A percentile compares a stretch with the other conserved stretches of the same genome.
Evolutionary conservation across 1,140 invertebrate genomes (phyloP).

Genomic region (Mercenaria mercenaria): DNA sequence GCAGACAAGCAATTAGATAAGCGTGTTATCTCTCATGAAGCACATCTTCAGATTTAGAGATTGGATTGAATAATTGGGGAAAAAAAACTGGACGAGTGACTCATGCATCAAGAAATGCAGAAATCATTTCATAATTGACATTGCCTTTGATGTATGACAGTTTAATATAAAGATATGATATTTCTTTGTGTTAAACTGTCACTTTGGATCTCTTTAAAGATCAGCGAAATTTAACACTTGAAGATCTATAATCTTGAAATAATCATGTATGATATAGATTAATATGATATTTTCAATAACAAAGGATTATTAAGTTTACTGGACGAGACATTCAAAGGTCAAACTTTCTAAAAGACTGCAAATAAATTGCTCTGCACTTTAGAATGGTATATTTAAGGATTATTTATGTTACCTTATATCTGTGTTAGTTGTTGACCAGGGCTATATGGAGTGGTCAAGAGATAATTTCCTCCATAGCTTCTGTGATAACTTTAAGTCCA

Average conservation of each 20-base stretch:
- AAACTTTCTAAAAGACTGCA: neutral
- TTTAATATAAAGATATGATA: neutral
- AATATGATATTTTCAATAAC: conserved; percentile 13
- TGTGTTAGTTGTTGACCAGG: neutral
- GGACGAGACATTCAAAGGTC: neutral
- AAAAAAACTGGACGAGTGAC: too few species aligned
- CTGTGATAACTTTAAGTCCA: neutral
- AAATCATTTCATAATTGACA: too few species aligned
- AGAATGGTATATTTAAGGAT: conserved; percentile 2
- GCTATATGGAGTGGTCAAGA: conserved; percentile 2
- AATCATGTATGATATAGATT: conserved; percentile 24
- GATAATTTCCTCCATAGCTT: neutral
- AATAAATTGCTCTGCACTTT: conserved; percentile 26
- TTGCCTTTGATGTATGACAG: conserved; percentile 16
- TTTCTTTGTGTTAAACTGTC: neutral
- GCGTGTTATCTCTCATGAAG: too few species aligned
- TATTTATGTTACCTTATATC: conserved; percentile 24
- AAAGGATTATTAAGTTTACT: conserved; percentile 17
- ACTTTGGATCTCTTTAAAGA: neutral
- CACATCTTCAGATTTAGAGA: neutral
- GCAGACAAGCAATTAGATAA: neutral
- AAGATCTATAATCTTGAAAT: neutral
- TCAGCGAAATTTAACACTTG: conserved; percentile 26
- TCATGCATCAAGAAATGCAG: too few species aligned
- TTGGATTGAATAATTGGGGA: too few species aligned